Evolutionary conservation across 2,888 invertebrate species (phyloP), one percentile per base, ranked within the genome.

Genomic region (Anorthoa munda): DNA sequence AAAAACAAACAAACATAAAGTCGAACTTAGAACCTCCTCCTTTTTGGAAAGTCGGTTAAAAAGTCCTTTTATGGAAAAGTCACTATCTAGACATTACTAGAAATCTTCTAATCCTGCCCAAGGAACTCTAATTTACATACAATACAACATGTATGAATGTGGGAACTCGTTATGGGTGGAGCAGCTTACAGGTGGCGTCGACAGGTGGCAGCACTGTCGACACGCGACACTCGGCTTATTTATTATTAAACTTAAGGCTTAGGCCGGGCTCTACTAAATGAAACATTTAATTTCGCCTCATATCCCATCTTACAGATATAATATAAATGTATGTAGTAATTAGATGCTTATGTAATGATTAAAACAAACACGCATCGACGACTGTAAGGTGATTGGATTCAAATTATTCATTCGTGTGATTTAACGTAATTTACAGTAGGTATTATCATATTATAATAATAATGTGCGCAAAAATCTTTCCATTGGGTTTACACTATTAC

Each of bases 141-240:
- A 63, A 21, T 53, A 23, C 0, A 64, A 50, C 11, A 64, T 18
- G 5, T 39, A 48, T 26, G 17, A 45, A 12, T 50, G 53, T 60
- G 31, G 2, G 31, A 58, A n/a, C 4, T 48, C 4, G 21, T 56
- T n/a, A 45, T 12, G 18, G 17, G 23, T 39, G 12, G 4, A 26
- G 15, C 1, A 64, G 26, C 23, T 60, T 64, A 55, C 66, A 67
- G 50, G 51, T 67, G 46, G 45, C 15, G 50, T 15, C 64, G 67
- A 79, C 79, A 68, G 79, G 78, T 79, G 75, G 75, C 60, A 26
- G 60, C 60, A 76, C 75, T 21, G 69, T n/a, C 53, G 53, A 18
- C 9, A 13, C 53, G 26, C 48, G 26, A 75, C 48, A 76, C 60
- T 4, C 12, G 4, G 18, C 60, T 68, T 21, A 76, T 75, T 55